These are phyloP conservation scores for Araneus ventricosus DNA, from an alignment of 1,140 invertebrate genomes.

Conservation along the genomic window DNA sequence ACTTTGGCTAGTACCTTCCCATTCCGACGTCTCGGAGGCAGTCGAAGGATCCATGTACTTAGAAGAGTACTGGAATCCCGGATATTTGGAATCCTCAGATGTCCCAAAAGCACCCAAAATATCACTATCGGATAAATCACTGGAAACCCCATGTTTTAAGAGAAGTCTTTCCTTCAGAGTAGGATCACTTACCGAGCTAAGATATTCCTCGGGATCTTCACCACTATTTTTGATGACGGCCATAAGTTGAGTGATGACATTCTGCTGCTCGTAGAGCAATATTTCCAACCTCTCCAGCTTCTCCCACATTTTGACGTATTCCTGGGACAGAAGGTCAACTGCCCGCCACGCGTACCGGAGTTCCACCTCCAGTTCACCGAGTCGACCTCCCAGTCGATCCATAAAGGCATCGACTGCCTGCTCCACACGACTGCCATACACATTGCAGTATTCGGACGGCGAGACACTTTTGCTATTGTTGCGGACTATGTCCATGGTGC, in stretches of 20 bases:
- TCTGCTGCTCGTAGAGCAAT: constrained; percentile 92
- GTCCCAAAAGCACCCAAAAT: constrained; percentile 3
- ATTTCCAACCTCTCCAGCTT: constrained; percentile 94
- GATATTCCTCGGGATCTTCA: constrained; percentile 57
- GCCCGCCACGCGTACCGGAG: constrained; percentile 95
- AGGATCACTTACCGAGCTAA: constrained; percentile 39
- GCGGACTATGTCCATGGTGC: constrained; percentile 66
- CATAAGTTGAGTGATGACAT: constrained; percentile 92
- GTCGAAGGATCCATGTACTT: constrained; percentile 57
- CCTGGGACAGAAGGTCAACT: constrained; percentile 92
- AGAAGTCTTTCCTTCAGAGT: constrained; percentile 44
- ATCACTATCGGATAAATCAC: constrained; percentile 66
- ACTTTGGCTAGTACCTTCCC: constrained; percentile 45
- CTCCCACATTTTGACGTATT: constrained; percentile 97
- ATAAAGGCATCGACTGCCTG: constrained; percentile 83
- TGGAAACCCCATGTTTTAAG: constrained; percentile 42
- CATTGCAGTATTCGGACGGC: constrained; percentile 55
- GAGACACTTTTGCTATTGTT: constrained; percentile 53
- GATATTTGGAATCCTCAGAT: not conserved
- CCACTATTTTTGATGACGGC: constrained; percentile 78
- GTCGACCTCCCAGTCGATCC: constrained; percentile 90
- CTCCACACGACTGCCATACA: constrained; percentile 71
- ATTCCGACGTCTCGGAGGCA: constrained; percentile 57
- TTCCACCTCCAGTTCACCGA: constrained; percentile 92
- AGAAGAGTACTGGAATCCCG: not conserved